These are phyloP conservation scores for Embiotoca jacksoni DNA, from an alignment of 2,113 vertebrate genomes.

Conservation along the genomic window DNA sequence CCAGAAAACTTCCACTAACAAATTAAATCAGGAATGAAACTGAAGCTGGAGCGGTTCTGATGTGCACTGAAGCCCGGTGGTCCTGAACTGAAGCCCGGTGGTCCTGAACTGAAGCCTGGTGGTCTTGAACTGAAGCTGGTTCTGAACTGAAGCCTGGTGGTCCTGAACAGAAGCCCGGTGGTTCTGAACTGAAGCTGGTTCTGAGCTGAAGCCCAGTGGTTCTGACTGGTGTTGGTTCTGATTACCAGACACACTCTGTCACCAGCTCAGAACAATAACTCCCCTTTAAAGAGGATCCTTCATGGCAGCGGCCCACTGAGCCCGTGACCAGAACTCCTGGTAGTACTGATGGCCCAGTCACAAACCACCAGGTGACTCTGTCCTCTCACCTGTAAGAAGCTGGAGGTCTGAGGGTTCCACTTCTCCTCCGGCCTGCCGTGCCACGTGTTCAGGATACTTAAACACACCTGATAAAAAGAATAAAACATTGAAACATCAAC, in stretches of 20 bases:
- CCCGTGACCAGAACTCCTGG: constrained; percentile 44
- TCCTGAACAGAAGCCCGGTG: neutral
- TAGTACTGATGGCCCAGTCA: constrained; percentile 34
- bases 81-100: constrained; percentile 25
- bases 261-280: constrained; percentile 42
- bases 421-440: constrained; percentile 99
- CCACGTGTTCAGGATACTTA: constrained; percentile 99
- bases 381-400: constrained; percentile 95
- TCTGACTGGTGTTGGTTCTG: constrained; percentile 26
- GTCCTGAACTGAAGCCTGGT: constrained; percentile 10
- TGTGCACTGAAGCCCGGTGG: no score
- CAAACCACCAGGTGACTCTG: constrained; percentile 19
- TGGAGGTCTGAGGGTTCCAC: constrained; percentile 99
- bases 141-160: constrained; percentile 10
- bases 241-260: constrained; percentile 47
- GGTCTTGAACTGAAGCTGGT: neutral
- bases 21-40: no score
- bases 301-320: constrained; percentile 44
- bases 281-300: constrained; percentile 51
- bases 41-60: no score
- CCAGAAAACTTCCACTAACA: no score
- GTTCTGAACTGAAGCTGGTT: constrained; percentile 12
- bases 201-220: constrained; percentile 12
- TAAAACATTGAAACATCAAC: neutral
- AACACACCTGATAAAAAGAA: constrained; percentile 90